These are phyloP conservation scores for Sceliomorpha sp. DNA, from an alignment of 2,888 invertebrate species.

Conservation along the genomic window DNA sequence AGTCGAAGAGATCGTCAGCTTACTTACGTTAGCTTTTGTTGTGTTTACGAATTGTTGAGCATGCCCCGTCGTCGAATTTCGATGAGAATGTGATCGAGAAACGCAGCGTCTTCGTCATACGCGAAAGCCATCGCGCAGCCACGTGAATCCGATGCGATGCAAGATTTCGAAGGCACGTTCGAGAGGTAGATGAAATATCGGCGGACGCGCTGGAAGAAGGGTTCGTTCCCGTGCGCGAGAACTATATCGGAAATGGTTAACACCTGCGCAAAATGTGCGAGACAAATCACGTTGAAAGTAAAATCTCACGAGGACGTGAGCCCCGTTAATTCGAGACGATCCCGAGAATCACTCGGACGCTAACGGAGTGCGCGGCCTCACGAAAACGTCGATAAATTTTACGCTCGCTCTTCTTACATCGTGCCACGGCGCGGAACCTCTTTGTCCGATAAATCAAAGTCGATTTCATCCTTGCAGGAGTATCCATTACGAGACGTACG, in stretches of 20 bases:
- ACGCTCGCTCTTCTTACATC: constrained; percentile 56
- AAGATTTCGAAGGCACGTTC: too few relatives aligned
- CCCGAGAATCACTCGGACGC: constrained; percentile 30
- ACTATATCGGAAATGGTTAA: not conserved
- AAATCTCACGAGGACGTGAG: constrained; percentile 41
- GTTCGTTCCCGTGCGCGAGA: not conserved
- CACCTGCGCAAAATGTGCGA: constrained; percentile 23
- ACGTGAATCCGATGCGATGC: not conserved
- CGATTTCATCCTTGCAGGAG: constrained; percentile 67
- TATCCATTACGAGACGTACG: constrained; percentile 68
- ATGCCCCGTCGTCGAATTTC: constrained; percentile 9
- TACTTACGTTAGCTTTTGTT: constrained; percentile 30
- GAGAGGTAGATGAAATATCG: too few relatives aligned
- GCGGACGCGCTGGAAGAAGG: too few relatives aligned
- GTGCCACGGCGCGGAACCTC: constrained; percentile 56
- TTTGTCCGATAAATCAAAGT: constrained; percentile 72
- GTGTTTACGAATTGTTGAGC: constrained; percentile 14
- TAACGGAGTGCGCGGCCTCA: constrained; percentile 37
- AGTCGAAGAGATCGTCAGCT: constrained; percentile 41
- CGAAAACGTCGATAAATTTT: constrained; percentile 66
- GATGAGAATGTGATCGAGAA: not conserved
- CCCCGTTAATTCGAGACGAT: constrained; percentile 26
- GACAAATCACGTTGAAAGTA: constrained; percentile 28
- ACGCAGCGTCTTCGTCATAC: not conserved
- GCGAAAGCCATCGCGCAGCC: too few relatives aligned